phyloP scores from a whole-genome alignment of 2,888 invertebrate genomes.

The Drosophila atripex region DNA sequence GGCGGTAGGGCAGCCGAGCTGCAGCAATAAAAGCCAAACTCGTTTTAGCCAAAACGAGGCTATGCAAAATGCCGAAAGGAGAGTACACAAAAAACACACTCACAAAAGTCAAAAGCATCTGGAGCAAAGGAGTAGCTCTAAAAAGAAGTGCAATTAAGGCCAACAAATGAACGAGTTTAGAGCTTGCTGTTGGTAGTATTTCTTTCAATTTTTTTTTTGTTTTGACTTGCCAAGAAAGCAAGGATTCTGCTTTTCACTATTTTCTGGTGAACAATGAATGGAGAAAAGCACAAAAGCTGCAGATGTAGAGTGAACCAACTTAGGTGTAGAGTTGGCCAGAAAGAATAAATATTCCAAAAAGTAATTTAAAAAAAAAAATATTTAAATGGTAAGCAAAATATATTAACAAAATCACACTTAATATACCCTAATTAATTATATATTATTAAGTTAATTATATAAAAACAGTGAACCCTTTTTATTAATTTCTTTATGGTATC shows the following conservation, averaged over 20 bases:
- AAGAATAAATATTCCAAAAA: not conserved
- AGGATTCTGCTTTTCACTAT: not conserved
- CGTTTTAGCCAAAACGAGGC: conserved; percentile 37
- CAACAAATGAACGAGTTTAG: conserved; percentile 46
- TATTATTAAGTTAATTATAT: too few relatives aligned
- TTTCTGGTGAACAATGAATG: conserved; percentile 7
- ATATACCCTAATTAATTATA: too few relatives aligned
- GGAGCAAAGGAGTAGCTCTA: conserved; percentile 22
- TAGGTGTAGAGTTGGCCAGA: not conserved
- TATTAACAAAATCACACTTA: not conserved
- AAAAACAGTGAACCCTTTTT: not conserved
- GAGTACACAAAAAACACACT: conserved; percentile 9
- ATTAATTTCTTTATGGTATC: not conserved
- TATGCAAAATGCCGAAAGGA: conserved; percentile 30
- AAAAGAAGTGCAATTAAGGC: conserved; percentile 48
- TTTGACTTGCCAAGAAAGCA: conserved; percentile 10
- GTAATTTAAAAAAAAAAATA: not conserved
- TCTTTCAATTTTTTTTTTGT: conserved; percentile 5
- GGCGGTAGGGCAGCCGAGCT: conserved; percentile 26
- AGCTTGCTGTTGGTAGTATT: not conserved
- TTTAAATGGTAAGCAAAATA: not conserved
- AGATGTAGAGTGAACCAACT: not conserved
- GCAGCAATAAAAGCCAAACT: conserved; percentile 30
- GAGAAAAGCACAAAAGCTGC: conserved; percentile 11
- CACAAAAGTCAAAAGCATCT: conserved; percentile 15